A percentile compares a stretch with the other conserved stretches of the same genome.
phyloP scores from a whole-genome alignment of 2,113 vertebrate species.

The Ctenodactylus gundi region DNA sequence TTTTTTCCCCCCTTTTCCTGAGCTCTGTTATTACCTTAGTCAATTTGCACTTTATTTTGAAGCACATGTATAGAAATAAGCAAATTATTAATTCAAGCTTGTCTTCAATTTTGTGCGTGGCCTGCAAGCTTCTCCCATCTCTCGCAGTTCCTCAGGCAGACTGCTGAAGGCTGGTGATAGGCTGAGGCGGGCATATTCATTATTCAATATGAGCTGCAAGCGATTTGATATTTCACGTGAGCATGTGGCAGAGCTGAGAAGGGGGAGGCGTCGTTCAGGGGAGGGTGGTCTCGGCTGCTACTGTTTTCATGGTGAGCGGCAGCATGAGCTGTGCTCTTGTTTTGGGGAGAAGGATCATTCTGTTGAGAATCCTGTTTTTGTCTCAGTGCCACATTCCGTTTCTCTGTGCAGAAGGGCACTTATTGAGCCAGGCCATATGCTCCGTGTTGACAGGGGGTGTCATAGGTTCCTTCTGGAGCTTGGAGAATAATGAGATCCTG shows the following conservation, averaged over 20 bases:
- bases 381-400: conserved; percentile 46
- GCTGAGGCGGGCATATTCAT: conserved; percentile 51
- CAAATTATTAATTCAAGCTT: conserved; percentile 79
- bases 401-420: conserved; percentile 43
- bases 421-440: conserved; percentile 52
- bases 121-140: conserved; percentile 66
- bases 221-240: conserved; percentile 69
- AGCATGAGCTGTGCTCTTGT: conserved; percentile 32
- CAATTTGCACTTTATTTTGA: conserved; percentile 77
- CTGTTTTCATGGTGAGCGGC: conserved; percentile 41
- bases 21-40: conserved; percentile 71
- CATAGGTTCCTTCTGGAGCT: not conserved
- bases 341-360: conserved; percentile 53
- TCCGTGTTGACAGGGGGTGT: conserved; percentile 43
- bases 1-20: not conserved
- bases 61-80: conserved; percentile 71
- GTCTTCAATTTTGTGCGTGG: conserved; percentile 77
- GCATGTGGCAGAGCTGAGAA: conserved; percentile 23
- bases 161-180: conserved; percentile 67
- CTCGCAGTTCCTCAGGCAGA: conserved; percentile 38
- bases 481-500: conserved; percentile 26
- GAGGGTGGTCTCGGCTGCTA: conserved; percentile 6
- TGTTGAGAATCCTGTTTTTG: conserved; percentile 26
- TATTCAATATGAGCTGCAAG: conserved; percentile 72
- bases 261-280: conserved; percentile 47